Evolutionary conservation across 2,113 vertebrate species (phyloP).

Genomic region (Meles meles): DNA sequence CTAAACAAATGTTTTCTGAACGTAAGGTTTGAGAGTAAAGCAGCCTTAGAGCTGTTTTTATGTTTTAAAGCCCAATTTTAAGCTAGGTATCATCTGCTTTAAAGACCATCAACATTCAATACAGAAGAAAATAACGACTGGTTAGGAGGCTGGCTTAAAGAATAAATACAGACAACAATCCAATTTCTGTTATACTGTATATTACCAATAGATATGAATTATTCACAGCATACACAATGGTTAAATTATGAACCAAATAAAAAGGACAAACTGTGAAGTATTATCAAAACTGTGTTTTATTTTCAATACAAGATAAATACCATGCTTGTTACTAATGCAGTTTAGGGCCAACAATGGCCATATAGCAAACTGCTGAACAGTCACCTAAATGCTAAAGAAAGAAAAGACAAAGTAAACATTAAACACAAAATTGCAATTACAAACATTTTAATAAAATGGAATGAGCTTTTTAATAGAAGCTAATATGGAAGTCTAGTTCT

Average conservation of each 20-base stretch:
- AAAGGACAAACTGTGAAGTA: slow-evolving; percentile 64
- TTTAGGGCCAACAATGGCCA: slow-evolving; percentile 86
- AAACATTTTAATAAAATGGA: slow-evolving; percentile 78
- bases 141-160: not conserved
- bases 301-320: slow-evolving; percentile 85
- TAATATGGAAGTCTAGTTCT: slow-evolving; percentile 72
- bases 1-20: not conserved
- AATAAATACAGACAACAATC: not conserved
- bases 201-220: not conserved
- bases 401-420: slow-evolving; percentile 79
- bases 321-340: slow-evolving; percentile 82
- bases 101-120: not conserved
- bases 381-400: slow-evolving; percentile 85
- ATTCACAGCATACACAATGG: not conserved
- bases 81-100: not conserved
- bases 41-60: not conserved
- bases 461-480: slow-evolving; percentile 68
- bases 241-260: slow-evolving; percentile 50
- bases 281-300: slow-evolving; percentile 83
- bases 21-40: not conserved
- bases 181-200: not conserved
- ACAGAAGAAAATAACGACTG: not conserved
- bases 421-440: slow-evolving; percentile 80
- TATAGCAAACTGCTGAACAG: slow-evolving; percentile 85
- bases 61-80: slow-evolving; percentile 14